Conservation (phyloP, 2,797 vertebrate species). For the Psittacula echo region DNA sequence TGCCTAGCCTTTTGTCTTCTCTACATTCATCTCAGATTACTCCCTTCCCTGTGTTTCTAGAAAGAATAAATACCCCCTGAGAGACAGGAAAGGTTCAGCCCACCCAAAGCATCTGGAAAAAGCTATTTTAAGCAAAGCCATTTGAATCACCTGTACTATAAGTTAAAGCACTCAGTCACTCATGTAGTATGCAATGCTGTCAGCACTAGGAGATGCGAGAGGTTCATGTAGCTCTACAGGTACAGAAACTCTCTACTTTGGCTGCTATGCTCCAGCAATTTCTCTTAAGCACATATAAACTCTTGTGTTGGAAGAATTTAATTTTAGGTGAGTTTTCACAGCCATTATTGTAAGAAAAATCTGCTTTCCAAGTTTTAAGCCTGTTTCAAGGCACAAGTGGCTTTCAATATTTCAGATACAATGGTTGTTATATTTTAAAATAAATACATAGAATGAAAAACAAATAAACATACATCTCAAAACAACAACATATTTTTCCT, state of each 20-base stretch:
- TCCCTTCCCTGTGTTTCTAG: background rate
- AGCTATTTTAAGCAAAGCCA: background rate
- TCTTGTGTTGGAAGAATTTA: background rate
- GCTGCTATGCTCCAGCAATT: background rate
- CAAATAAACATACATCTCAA: background rate
- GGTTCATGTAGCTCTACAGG: rapidly evolving
- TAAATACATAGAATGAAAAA: background rate
- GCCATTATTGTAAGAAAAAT: background rate
- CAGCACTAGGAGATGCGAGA: background rate
- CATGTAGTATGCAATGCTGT: rapidly evolving
- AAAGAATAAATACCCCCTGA: background rate
- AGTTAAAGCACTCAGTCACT: background rate
- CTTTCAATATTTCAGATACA: background rate
- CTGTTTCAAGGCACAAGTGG: background rate
- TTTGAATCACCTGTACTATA: background rate
- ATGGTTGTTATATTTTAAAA: background rate
- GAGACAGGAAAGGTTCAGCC: background rate
- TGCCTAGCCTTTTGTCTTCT: background rate
- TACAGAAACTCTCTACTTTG: background rate
- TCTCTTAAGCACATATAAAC: background rate
- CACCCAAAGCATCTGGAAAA: background rate
- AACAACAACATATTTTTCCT: background rate
- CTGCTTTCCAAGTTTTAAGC: background rate
- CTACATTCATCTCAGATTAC: background rate
- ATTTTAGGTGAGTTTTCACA: background rate